Base-by-base conservation (phyloP, 92 coral and sea anemone genomes). In the Chrysogorgia sp. region DNA sequence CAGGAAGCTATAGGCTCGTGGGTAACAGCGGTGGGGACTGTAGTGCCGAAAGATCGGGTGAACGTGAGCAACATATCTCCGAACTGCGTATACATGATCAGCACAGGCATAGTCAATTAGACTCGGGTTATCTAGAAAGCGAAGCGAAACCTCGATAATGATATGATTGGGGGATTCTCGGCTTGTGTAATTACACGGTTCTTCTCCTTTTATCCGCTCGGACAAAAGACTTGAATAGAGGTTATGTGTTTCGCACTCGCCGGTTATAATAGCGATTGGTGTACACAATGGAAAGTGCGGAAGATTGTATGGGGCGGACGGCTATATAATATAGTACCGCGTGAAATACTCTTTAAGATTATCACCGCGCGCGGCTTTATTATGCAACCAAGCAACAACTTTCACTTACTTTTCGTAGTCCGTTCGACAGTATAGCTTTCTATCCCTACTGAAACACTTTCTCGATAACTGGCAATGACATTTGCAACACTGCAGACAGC, bases 321-420 rank as follows among this genome's bases (percentile, higher is more conserved):
- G n/a, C n/a, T n/a, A n/a, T n/a, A n/a, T n/a, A n/a, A n/a, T n/a
- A n/a, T n/a, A n/a, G n/a, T n/a, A n/a, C n/a, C n/a, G n/a, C n/a
- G n/a, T n/a, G n/a, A n/a, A n/a, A n/a, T n/a, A n/a, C n/a, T n/a
- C n/a, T n/a, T n/a, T n/a, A n/a, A n/a, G n/a, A n/a, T n/a, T n/a
- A n/a, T n/a, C n/a, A n/a, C n/a, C n/a, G n/a, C n/a, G n/a, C n/a
- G n/a, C n/a, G n/a, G n/a, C n/a, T n/a, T n/a, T n/a, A n/a, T n/a
- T n/a, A n/a, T n/a, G n/a, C n/a, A n/a, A n/a, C n/a, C n/a, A n/a
- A n/a, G n/a, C n/a, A n/a, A n/a, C n/a, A n/a, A n/a, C n/a, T n/a
- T 15, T 7, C 56, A 94, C 99, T 91, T 87, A 96, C 99, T 96
- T 96, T 66, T 96, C 99, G 47, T 96, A 96, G 84, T 96, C 99